A percentile compares a stretch with the other conserved stretches of the same genome.
Evolutionary conservation across 1,140 invertebrate genomes (phyloP).

Genomic region (Heliconius nattereri): DNA sequence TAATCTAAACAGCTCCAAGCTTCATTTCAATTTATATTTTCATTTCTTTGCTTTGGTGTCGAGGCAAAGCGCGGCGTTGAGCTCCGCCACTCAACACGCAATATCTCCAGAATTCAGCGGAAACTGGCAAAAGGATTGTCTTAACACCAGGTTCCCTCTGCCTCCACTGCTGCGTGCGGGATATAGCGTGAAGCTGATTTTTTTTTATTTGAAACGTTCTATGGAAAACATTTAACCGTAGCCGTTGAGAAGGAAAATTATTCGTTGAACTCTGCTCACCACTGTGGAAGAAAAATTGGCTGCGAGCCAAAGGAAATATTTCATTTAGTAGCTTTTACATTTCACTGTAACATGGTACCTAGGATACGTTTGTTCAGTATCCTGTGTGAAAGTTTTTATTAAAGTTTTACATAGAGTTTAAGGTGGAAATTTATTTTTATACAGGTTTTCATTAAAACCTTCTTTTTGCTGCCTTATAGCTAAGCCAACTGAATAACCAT

Average conservation of each 20-base stretch:
- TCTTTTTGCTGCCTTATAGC: not conserved
- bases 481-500: too few relatives aligned
- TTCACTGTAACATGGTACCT: conserved; percentile 23
- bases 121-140: too few relatives aligned
- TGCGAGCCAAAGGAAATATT: conserved; percentile 40
- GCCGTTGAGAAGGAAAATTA: conserved; percentile 39
- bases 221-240: conserved; percentile 37
- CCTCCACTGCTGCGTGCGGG: too few relatives aligned
- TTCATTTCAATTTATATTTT: too few relatives aligned
- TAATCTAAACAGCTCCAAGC: too few relatives aligned
- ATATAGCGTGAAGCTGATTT: too few relatives aligned
- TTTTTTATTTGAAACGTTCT: conserved; percentile 25
- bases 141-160: too few relatives aligned
- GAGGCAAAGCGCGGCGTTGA: too few relatives aligned
- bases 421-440: not conserved
- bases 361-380: not conserved
- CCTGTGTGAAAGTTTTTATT: not conserved
- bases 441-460: not conserved
- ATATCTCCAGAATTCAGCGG: too few relatives aligned
- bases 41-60: too few relatives aligned
- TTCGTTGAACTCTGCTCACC: conserved; percentile 36
- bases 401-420: not conserved
- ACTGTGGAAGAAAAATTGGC: conserved; percentile 39
- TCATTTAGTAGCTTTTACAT: conserved; percentile 40
- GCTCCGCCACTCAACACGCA: too few relatives aligned